Evolutionary conservation across 2,888 invertebrate species (phyloP).

Genomic region (Phengaris alcon): DNA sequence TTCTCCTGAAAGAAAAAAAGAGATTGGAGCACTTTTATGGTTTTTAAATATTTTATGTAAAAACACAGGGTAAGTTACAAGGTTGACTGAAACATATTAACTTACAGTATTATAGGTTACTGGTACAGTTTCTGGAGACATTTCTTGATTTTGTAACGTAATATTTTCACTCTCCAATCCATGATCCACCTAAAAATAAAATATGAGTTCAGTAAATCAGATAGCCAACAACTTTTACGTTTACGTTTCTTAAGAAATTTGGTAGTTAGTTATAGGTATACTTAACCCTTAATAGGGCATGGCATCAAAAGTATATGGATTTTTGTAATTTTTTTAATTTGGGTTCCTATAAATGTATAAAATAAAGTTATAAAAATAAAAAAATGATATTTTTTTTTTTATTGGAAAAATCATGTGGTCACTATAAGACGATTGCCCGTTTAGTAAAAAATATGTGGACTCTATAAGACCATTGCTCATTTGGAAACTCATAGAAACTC

Average conservation of each 20-base stretch:
- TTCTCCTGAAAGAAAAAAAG: not conserved
- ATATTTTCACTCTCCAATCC: no score
- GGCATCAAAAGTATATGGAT: no score
- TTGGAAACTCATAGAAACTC: not conserved
- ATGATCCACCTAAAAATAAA: constrained; percentile 6
- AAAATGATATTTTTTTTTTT: not conserved
- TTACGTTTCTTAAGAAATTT: not conserved
- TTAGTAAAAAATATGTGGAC: not conserved
- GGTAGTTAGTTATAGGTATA: no score
- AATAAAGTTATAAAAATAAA: no score
- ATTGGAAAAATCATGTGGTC: not conserved
- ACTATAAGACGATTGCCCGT: not conserved
- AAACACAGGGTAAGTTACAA: no score
- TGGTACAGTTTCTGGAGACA: not conserved
- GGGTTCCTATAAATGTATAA: no score
- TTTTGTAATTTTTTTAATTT: no score
- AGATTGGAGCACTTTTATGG: no score
- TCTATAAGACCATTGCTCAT: not conserved
- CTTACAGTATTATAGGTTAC: not conserved
- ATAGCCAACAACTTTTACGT: not conserved
- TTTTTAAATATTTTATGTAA: no score
- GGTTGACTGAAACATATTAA: not conserved
- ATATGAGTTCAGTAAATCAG: not conserved
- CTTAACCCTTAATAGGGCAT: no score
- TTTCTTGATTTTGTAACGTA: not conserved